These are phyloP conservation scores for Melolontha melolontha DNA, from an alignment of 2,888 invertebrate genomes.

Conservation along the genomic window DNA sequence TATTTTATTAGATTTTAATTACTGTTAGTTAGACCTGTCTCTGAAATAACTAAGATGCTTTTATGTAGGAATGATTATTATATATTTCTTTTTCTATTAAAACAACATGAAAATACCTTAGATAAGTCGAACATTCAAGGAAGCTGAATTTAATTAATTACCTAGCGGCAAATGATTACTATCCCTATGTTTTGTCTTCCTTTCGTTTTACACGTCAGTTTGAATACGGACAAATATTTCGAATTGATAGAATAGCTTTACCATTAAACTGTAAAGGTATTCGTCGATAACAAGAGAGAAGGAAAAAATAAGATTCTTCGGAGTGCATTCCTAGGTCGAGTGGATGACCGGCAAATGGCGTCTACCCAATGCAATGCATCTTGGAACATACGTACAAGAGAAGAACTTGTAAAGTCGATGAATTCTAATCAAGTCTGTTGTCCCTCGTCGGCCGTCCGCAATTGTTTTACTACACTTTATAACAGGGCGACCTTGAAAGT, in stretches of 20 bases:
- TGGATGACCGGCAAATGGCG: slow-evolving; percentile 47
- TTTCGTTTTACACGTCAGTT: slow-evolving; percentile 14
- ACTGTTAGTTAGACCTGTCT: too few species aligned
- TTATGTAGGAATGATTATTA: too few species aligned
- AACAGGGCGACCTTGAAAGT: slow-evolving; percentile 41
- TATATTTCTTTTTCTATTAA: too few species aligned
- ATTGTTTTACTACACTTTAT: slow-evolving; percentile 39
- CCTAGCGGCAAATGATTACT: not conserved
- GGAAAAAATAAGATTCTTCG: slow-evolving; percentile 18
- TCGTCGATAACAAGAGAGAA: slow-evolving; percentile 31
- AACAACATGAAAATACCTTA: too few species aligned
- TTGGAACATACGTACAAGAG: slow-evolving; percentile 23
- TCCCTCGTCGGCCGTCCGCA: slow-evolving; percentile 28
- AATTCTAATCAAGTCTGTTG: slow-evolving; percentile 49
- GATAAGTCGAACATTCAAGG: too few species aligned
- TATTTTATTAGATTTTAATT: too few species aligned
- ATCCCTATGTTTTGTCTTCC: slow-evolving; percentile 15
- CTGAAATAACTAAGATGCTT: too few species aligned
- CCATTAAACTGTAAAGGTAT: slow-evolving; percentile 39
- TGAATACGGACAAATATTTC: slow-evolving; percentile 25
- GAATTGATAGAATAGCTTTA: slow-evolving; percentile 22
- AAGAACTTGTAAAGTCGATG: slow-evolving; percentile 43
- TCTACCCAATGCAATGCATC: slow-evolving; percentile 46
- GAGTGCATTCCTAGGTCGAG: slow-evolving; percentile 45
- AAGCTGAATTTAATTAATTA: slow-evolving; percentile 13